Conservation (phyloP, 2,113 vertebrate species). For the Nymphicus hollandicus region DNA sequence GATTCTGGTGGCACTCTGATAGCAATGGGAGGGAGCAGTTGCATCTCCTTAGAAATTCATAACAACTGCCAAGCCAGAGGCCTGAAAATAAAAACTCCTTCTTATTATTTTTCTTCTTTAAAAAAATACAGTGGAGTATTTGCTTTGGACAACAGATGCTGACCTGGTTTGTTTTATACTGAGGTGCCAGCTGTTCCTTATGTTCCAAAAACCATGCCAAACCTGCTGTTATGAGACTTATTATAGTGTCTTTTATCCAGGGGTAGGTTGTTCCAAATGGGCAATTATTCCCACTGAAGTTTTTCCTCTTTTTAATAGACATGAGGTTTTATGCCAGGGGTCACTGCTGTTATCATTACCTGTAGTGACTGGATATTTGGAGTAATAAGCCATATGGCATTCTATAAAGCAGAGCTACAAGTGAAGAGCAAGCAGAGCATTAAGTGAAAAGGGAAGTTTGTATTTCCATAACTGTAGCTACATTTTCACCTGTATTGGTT, state of each 20-base stretch:
- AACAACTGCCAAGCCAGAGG: neutral
- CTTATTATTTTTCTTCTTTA: neutral
- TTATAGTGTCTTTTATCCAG: neutral
- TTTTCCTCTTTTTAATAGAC: neutral
- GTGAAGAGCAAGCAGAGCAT: neutral
- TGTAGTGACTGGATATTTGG: neutral
- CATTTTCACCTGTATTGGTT: neutral
- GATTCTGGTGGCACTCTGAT: neutral
- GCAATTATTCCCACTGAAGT: neutral
- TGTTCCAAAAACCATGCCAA: constrained; percentile 24
- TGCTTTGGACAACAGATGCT: neutral
- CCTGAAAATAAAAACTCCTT: neutral
- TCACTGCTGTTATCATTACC: neutral
- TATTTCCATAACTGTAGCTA: neutral
- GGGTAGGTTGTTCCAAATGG: neutral
- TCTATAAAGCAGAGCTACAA: neutral
- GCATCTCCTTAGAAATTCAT: neutral
- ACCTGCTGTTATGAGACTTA: neutral
- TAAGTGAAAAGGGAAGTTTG: neutral
- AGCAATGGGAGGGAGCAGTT: neutral
- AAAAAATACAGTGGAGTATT: neutral
- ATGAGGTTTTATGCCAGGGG: neutral
- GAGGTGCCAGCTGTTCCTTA: constrained; percentile 32
- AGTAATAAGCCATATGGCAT: neutral
- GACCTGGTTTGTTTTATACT: neutral